A percentile compares a stretch with the other conserved stretches of the same genome.
phyloP scores from a whole-genome alignment of 2,797 vertebrate species.

The Malurus leucopterus region DNA sequence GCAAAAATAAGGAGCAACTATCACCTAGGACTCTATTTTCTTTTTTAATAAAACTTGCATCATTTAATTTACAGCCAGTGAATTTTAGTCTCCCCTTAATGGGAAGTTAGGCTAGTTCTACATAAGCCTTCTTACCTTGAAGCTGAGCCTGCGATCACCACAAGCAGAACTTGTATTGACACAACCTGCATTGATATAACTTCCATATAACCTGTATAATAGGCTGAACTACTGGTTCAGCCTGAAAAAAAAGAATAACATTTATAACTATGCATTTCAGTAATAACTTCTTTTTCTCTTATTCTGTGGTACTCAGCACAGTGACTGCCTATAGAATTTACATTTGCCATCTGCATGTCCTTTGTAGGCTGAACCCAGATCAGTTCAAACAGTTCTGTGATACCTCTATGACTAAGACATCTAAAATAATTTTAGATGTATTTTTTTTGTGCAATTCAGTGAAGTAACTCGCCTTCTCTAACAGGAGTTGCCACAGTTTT shows the following conservation, averaged over 20 bases:
- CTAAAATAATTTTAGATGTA: neutral
- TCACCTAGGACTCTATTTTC: conserved; percentile 11
- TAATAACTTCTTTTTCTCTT: conserved; percentile 26
- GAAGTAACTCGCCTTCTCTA: neutral
- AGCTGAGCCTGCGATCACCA: neutral
- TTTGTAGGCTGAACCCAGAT: conserved; percentile 22
- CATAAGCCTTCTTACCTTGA: neutral
- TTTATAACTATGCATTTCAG: conserved; percentile 41
- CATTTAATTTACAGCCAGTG: neutral
- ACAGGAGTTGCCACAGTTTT: neutral
- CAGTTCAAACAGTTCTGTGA: conserved; percentile 39
- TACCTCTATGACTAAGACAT: neutral
- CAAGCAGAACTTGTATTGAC: neutral
- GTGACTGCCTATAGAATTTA: conserved; percentile 12
- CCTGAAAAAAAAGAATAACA: conserved; percentile 35
- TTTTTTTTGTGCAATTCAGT: neutral
- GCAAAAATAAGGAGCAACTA: neutral
- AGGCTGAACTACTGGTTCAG: neutral
- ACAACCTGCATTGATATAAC: neutral
- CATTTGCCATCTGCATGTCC: conserved; percentile 3
- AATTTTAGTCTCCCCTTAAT: conserved; percentile 18
- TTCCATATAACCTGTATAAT: neutral
- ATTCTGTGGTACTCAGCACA: conserved; percentile 35
- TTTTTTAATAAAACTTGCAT: conserved; percentile 18
- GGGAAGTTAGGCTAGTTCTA: neutral